Conservation (phyloP, 2,113 vertebrate species). For the Cervus canadensis region DNA sequence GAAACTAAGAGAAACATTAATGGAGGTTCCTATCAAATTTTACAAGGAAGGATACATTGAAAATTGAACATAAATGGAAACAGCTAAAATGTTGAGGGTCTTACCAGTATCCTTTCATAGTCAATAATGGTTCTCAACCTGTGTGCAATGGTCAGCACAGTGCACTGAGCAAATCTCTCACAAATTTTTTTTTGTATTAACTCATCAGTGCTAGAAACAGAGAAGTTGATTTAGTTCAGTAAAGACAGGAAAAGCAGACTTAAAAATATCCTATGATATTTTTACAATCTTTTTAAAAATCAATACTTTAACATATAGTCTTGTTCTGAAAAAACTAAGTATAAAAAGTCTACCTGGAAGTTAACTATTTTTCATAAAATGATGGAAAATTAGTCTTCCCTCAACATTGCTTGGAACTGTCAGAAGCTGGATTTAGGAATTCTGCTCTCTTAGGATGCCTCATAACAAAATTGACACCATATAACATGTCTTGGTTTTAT, state of each 20-base stretch:
- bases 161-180: conserved; percentile 93
- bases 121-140: conserved; percentile 95
- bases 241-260: background rate
- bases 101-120: conserved; percentile 94
- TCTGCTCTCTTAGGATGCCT: background rate
- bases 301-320: background rate
- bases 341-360: background rate
- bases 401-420: background rate
- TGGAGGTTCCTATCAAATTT: background rate
- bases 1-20: background rate
- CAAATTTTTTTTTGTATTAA: conserved; percentile 95
- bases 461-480: background rate
- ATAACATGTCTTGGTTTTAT: background rate
- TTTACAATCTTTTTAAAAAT: background rate
- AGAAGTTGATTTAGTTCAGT: background rate
- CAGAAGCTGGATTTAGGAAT: background rate
- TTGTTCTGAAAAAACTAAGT: background rate
- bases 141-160: conserved; percentile 94
- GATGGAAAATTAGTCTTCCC: background rate
- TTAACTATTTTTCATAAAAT: background rate
- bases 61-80: background rate
- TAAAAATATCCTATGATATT: background rate
- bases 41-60: background rate
- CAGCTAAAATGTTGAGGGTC: background rate
- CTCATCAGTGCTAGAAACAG: conserved; percentile 90